These are phyloP conservation scores for Rhynchopsitta pachyrhyncha DNA, from an alignment of 2,113 vertebrate species.

Conservation along the genomic window DNA sequence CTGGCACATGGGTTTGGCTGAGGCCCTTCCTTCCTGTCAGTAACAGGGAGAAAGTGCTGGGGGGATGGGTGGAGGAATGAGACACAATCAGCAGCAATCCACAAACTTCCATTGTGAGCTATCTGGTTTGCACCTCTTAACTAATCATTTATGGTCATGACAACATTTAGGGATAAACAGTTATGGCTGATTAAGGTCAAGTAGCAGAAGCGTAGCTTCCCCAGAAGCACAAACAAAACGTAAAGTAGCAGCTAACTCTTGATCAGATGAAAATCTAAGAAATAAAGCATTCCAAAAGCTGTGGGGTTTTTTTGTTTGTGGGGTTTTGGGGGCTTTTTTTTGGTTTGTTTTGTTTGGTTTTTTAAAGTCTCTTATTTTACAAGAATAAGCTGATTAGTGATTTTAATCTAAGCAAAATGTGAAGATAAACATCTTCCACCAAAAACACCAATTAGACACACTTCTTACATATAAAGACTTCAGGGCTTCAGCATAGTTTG, in stretches of 20 bases:
- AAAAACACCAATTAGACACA: not conserved
- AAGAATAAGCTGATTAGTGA: not conserved
- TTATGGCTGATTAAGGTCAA: not conserved
- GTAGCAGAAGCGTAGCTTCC: not conserved
- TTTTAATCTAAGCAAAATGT: not conserved
- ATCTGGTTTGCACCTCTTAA: not conserved
- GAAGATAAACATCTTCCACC: not conserved
- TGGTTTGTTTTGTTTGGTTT: not conserved
- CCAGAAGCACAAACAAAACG: accelerated
- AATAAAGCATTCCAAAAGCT: not conserved
- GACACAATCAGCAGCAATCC: not conserved
- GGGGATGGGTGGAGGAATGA: not conserved
- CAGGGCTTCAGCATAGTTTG: not conserved
- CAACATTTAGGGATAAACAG: not conserved
- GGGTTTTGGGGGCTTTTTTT: not conserved
- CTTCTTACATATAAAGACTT: not conserved
- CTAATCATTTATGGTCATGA: not conserved
- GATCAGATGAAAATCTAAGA: not conserved
- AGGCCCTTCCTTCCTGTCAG: not conserved
- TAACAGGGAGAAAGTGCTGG: not conserved
- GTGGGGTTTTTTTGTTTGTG: not conserved
- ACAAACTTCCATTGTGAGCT: not conserved
- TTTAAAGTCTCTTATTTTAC: not conserved
- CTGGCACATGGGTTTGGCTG: not conserved
- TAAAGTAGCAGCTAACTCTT: not conserved